Evolutionary conservation across 2,888 invertebrate species (phyloP), one percentile per base, ranked within the genome.

Genomic region (Falcaria lacertinaria): DNA sequence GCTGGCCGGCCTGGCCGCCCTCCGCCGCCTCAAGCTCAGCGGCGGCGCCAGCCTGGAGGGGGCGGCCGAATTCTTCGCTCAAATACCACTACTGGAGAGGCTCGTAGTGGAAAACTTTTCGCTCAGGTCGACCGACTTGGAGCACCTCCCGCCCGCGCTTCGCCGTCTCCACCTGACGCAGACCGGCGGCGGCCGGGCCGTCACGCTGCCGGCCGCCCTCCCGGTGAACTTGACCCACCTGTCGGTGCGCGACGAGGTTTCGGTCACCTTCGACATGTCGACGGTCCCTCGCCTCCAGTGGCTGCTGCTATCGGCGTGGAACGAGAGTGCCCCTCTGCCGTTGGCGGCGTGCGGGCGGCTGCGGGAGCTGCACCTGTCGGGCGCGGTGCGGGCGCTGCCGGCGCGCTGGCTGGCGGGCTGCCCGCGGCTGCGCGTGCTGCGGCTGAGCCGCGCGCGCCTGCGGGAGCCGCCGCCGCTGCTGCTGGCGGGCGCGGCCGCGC

Each of bases 321-420:
- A n/a, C n/a, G n/a, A n/a, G n/a, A n/a, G n/a, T n/a, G n/a, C n/a
- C n/a, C n/a, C n/a, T n/a, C n/a, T n/a, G 7, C 17, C 28, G 34
- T 33, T 28, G 37, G 2, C 34, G n/a, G 7, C 34, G 19, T 56
- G 46, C 33, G 7, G 15, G 11, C 0, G 3, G 13, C 43, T 49
- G 14, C 19, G 5, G 6, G 13, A 45, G 33, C 33, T 33, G 35
- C 32, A n/a, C n/a, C 34, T 2, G 34, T 25, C n/a, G 16, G 1
- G 22, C 17, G 6, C 4, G 15, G 2, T 32, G 35, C 15, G 16
- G 6, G 34, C 34, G 41, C 50, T 49, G 43, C 52, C 54, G 38
- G 40, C 14, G 15, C 41, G 7, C 25, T 56, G 50, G 58, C 33
- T 56, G 45, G 39, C 40, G 19, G 16, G 7, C 16, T 58, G 59